Conservation (phyloP, 2,888 invertebrate genomes). For the Eulithis prunata region DNA sequence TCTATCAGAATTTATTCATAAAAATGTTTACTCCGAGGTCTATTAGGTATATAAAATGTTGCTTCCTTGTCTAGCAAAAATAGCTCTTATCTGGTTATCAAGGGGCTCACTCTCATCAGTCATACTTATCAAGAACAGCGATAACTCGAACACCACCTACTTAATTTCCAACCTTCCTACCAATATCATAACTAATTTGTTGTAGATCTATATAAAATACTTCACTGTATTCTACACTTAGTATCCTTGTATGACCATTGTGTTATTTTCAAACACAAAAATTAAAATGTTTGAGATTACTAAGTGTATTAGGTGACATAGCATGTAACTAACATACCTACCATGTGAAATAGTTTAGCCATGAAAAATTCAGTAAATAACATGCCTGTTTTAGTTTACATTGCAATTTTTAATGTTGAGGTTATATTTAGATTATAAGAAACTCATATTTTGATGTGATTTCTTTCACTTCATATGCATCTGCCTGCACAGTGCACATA, state of each 20-base stretch:
- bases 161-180: slow-evolving; percentile 23
- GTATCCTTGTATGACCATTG: slow-evolving; percentile 36
- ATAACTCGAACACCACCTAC: slow-evolving; percentile 46
- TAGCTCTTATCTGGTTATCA: slow-evolving; percentile 60
- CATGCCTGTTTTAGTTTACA: slow-evolving; percentile 21
- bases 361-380: slow-evolving; percentile 19
- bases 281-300: slow-evolving; percentile 37
- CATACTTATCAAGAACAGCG: slow-evolving; percentile 66
- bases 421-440: slow-evolving; percentile 7
- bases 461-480: too few relatives aligned
- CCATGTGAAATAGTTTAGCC: slow-evolving; percentile 20
- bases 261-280: slow-evolving; percentile 29
- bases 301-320: neutral
- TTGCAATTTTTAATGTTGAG: slow-evolving; percentile 11
- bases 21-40: neutral
- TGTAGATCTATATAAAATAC: slow-evolving; percentile 19
- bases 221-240: slow-evolving; percentile 21
- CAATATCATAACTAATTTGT: slow-evolving; percentile 18
- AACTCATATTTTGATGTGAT: slow-evolving; percentile 12
- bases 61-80: slow-evolving; percentile 38
- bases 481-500: too few relatives aligned
- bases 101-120: slow-evolving; percentile 61
- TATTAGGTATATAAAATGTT: slow-evolving; percentile 3
- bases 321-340: neutral
- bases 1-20: neutral